Percentiles rank a stretch among this genome's conserved stretches.
Conservation (phyloP, 2,888 invertebrate species). For the Netelia inedita region DNA sequence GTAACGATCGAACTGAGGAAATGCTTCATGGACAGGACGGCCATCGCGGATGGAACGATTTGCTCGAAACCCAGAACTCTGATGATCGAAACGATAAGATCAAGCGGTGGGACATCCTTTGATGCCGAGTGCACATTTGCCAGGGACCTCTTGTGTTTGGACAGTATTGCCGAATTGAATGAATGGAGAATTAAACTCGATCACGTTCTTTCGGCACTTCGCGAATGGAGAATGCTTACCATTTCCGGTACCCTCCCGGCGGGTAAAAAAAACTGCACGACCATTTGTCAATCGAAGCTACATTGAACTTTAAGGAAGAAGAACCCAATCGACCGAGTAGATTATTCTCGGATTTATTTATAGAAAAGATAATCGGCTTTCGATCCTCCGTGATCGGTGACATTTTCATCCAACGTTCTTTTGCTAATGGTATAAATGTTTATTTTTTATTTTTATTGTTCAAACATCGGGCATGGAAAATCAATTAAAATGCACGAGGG, state of each 20-base stretch:
- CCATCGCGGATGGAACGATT: constrained; percentile 83
- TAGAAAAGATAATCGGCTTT: too few relatives aligned
- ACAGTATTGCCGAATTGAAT: constrained; percentile 84
- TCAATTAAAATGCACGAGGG: too few relatives aligned
- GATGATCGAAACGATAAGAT: constrained; percentile 79
- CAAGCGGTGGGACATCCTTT: constrained; percentile 54
- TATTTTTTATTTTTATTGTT: too few relatives aligned
- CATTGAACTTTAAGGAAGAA: background rate
- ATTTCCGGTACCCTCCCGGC: too few relatives aligned
- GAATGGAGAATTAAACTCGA: constrained; percentile 86
- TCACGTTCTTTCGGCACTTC: constrained; percentile 83
- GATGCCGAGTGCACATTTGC: constrained; percentile 2
- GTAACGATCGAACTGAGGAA: constrained; percentile 83
- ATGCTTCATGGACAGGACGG: constrained; percentile 80
- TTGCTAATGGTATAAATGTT: too few relatives aligned
- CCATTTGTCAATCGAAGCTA: background rate
- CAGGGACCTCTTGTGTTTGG: constrained; percentile 85
- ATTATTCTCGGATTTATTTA: background rate
- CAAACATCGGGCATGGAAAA: too few relatives aligned
- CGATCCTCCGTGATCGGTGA: too few relatives aligned
- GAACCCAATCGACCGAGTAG: background rate
- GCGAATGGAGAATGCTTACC: constrained; percentile 82
- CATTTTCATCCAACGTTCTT: too few relatives aligned
- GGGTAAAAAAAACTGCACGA: too few relatives aligned
- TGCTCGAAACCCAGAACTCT: constrained; percentile 86